Evolutionary conservation across 2,888 invertebrate species (phyloP).

Genomic region (Drosophila merina): DNA sequence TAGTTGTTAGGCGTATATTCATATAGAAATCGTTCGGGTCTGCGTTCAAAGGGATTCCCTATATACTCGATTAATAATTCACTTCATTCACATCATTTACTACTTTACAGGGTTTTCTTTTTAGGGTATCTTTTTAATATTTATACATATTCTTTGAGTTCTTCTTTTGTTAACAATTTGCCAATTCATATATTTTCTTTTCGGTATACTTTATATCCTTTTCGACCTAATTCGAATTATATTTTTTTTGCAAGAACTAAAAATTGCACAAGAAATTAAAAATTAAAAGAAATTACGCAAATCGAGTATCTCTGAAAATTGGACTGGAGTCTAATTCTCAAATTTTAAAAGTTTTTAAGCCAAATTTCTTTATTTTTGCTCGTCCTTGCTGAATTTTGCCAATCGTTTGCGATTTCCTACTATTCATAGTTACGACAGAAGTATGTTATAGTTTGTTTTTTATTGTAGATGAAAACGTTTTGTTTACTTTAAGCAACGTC

Average conservation of each 20-base stretch:
- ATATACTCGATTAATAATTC: conserved; percentile 32
- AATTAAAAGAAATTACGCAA: conserved; percentile 3
- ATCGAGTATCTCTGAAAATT: conserved; percentile 1
- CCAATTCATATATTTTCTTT: conserved; percentile 58
- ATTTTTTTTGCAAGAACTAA: conserved; percentile 35
- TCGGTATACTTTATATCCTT: conserved; percentile 83
- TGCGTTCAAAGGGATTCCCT: conserved; percentile 44
- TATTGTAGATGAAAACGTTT: conserved; percentile 33
- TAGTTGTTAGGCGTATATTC: conserved; percentile 50
- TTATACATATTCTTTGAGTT: conserved; percentile 53
- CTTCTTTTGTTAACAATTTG: conserved; percentile 60
- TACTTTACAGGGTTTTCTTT: conserved; percentile 69
- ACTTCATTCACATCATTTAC: conserved; percentile 48
- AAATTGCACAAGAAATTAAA: conserved; percentile 61
- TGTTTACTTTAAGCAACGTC: conserved; percentile 45
- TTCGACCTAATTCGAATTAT: conserved; percentile 64
- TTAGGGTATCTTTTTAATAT: conserved; percentile 33
- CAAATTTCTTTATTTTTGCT: conserved; percentile 17
- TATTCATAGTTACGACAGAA: conserved; percentile 8
- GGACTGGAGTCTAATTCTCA: neutral
- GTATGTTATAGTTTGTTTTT: conserved; percentile 35
- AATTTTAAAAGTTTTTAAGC: conserved; percentile 7
- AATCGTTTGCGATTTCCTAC: conserved; percentile 33
- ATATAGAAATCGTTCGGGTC: conserved; percentile 40
- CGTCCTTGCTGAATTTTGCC: conserved; percentile 12